Percentiles rank a stretch among this genome's conserved stretches.
Conservation (phyloP, 2,888 invertebrate genomes). For the Megalurothrips usitatus region DNA sequence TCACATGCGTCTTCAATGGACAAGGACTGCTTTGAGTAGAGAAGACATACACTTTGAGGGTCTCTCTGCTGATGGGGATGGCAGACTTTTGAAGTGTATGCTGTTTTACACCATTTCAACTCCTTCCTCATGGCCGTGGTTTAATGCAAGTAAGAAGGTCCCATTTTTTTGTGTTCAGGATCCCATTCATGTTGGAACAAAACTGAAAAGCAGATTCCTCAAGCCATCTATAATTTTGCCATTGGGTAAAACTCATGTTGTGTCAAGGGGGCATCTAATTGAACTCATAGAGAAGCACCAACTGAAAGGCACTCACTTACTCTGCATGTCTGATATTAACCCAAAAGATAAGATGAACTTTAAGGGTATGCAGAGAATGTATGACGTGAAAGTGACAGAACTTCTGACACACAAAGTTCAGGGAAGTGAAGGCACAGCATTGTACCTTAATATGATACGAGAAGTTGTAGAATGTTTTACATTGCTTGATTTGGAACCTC, state of each 20-base stretch:
- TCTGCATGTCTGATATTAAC: slow-evolving; percentile 28
- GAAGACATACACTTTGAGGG: slow-evolving; percentile 34
- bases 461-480: slow-evolving; percentile 36
- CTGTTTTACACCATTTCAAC: slow-evolving; percentile 23
- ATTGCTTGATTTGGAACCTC: slow-evolving; percentile 32
- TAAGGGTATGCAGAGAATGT: slow-evolving; percentile 37
- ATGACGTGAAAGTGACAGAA: no score
- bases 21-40: slow-evolving; percentile 31
- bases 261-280: not conserved
- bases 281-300: not conserved
- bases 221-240: slow-evolving; percentile 33
- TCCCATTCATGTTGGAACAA: slow-evolving; percentile 36
- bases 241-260: slow-evolving; percentile 32
- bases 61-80: slow-evolving; percentile 38
- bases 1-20: slow-evolving; percentile 34
- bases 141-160: not conserved
- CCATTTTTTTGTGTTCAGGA: slow-evolving; percentile 29
- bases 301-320: not conserved
- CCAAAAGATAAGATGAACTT: slow-evolving; percentile 40
- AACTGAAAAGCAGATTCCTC: slow-evolving; percentile 36
- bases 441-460: slow-evolving; percentile 38
- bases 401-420: no score
- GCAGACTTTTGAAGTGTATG: slow-evolving; percentile 37
- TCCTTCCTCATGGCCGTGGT: not conserved
- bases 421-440: no score